These are phyloP conservation scores for Choreutis nemorana DNA, from an alignment of 2,888 invertebrate species.

Conservation along the genomic window DNA sequence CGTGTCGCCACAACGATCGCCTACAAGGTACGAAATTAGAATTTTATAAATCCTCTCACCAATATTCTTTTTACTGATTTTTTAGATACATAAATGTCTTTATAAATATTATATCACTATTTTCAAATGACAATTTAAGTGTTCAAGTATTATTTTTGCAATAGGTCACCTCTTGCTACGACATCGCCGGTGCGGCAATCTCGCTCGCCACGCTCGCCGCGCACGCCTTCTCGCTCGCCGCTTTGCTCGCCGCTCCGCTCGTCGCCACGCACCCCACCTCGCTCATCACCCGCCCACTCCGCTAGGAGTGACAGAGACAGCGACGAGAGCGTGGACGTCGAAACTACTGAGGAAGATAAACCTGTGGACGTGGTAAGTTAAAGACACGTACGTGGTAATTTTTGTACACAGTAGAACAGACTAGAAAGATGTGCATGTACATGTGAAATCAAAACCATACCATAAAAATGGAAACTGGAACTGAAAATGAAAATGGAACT, in stretches of 20 bases:
- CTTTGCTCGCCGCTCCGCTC: constrained; percentile 29
- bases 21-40: constrained; percentile 28
- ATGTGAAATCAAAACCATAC: no score
- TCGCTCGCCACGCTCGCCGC: constrained; percentile 16
- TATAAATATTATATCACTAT: not conserved
- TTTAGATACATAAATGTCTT: not conserved
- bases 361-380: constrained; percentile 44
- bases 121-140: not conserved
- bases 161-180: constrained; percentile 31
- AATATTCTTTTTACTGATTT: no score
- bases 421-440: no score
- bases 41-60: no score
- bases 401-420: no score
- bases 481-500: no score
- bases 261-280: constrained; percentile 30
- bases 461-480: no score
- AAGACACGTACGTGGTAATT: no score
- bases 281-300: constrained; percentile 33
- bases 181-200: constrained; percentile 31
- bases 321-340: constrained; percentile 86
- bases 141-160: not conserved
- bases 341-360: constrained; percentile 82
- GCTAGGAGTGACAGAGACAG: constrained; percentile 71
- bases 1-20: constrained; percentile 38
- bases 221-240: constrained; percentile 25